Conservation (phyloP, 2,888 invertebrate genomes). For the Electrophaes corylata region DNA sequence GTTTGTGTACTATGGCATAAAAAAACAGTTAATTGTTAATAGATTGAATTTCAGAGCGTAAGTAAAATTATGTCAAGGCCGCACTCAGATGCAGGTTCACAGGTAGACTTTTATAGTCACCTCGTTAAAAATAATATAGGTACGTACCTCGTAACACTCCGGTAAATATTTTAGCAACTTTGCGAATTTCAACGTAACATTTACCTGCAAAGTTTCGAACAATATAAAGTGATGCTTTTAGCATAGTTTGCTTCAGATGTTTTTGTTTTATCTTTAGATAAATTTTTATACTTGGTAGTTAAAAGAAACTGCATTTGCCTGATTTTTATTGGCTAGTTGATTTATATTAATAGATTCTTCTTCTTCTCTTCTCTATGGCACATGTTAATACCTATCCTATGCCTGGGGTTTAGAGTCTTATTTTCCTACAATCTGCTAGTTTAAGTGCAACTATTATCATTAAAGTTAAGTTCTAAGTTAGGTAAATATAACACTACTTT, state of each 20-base stretch:
- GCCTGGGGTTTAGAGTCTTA: too few relatives aligned
- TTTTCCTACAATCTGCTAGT: too few relatives aligned
- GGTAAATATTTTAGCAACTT: slow-evolving; percentile 31
- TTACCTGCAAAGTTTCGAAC: slow-evolving; percentile 27
- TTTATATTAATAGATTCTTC: too few relatives aligned
- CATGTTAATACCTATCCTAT: too few relatives aligned
- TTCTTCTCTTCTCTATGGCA: too few relatives aligned
- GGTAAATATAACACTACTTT: too few relatives aligned
- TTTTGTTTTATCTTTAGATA: slow-evolving; percentile 6
- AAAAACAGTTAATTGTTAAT: slow-evolving; percentile 42
- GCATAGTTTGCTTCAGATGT: slow-evolving; percentile 14
- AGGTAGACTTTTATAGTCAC: slow-evolving; percentile 29
- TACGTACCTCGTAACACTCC: slow-evolving; percentile 22
- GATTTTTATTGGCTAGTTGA: too few relatives aligned
- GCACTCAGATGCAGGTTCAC: slow-evolving; percentile 17
- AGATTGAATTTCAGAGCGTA: slow-evolving; percentile 37
- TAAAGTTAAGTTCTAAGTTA: too few relatives aligned
- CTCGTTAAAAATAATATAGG: slow-evolving; percentile 40
- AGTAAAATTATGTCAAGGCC: slow-evolving; percentile 22
- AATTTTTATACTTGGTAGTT: background rate
- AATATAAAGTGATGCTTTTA: slow-evolving; percentile 27
- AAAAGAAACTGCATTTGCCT: background rate
- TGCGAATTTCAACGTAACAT: slow-evolving; percentile 26
- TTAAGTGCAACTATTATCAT: too few relatives aligned
- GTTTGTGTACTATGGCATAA: too few relatives aligned